Evolutionary conservation across 1,140 invertebrate genomes (phyloP).

Genomic region (Xylocopa sonorina): DNA sequence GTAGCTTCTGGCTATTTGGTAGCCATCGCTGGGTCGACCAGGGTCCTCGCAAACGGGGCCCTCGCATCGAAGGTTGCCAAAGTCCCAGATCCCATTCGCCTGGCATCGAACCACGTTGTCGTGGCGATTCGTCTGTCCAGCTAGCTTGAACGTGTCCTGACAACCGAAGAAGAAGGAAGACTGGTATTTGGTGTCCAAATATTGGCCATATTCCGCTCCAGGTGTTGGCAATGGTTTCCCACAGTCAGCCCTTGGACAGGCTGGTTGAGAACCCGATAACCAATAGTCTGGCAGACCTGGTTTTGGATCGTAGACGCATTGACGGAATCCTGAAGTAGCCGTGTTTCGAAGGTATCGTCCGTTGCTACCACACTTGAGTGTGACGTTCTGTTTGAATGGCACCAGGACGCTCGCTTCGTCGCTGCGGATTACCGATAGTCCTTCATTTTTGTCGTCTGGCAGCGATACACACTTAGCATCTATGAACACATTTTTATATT

Average conservation of each 20-base stretch:
- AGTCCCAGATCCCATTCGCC: conserved; percentile 97
- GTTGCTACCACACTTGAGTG: conserved; percentile 89
- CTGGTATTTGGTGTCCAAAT: conserved; percentile 93
- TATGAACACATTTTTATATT: conserved; percentile 75
- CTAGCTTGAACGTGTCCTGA: conserved; percentile 96
- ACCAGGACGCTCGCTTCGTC: conserved; percentile 91
- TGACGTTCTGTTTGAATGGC: conserved; percentile 95
- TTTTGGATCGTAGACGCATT: conserved; percentile 98
- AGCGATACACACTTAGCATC: conserved; percentile 95
- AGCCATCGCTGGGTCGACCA: conserved; percentile 94
- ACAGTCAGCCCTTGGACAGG: conserved; percentile 94
- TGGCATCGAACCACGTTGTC: conserved; percentile 96
- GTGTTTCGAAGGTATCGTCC: conserved; percentile 91
- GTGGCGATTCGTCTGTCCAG: conserved; percentile 94
- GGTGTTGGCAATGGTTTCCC: conserved; percentile 92
- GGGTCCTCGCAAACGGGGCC: conserved; percentile 98
- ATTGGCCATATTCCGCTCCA: conserved; percentile 96
- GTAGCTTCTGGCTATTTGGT: conserved; percentile 94
- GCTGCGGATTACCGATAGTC: conserved; percentile 88
- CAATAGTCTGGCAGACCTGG: conserved; percentile 94
- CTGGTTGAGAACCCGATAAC: conserved; percentile 92
- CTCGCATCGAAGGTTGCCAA: conserved; percentile 97
- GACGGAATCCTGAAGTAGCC: conserved; percentile 91
- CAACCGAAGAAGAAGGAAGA: conserved; percentile 98
- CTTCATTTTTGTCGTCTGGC: conserved; percentile 94